These are phyloP conservation scores for Xestia rhomboidea DNA, from an alignment of 2,888 invertebrate genomes.

Conservation along the genomic window DNA sequence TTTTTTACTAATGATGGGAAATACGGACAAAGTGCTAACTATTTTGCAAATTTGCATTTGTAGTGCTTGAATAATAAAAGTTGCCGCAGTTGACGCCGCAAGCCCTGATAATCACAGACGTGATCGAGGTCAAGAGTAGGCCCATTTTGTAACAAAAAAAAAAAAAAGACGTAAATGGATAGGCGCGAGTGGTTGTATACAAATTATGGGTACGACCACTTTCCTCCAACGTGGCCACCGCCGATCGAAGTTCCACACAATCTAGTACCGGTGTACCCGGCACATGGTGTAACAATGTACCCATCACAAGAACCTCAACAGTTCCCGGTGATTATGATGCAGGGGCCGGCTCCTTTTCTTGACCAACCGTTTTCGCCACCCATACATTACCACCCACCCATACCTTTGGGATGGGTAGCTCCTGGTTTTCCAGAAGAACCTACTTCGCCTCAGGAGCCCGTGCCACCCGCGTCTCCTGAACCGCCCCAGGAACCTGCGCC, in stretches of 20 bases:
- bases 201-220: neutral
- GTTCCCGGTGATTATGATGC: neutral
- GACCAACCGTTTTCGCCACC: neutral
- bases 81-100: neutral
- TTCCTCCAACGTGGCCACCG: neutral
- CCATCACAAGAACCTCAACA: neutral
- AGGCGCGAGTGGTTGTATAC: neutral
- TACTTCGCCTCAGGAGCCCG: neutral
- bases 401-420: neutral
- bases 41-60: neutral
- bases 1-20: constrained; percentile 13
- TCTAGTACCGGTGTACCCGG: neutral
- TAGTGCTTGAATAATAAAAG: constrained; percentile 1
- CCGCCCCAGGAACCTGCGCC: neutral
- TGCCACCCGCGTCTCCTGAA: neutral
- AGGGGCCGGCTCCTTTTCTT: neutral
- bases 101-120: neutral
- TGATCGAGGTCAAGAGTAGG: no score
- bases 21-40: neutral
- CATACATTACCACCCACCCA: neutral
- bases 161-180: constrained; percentile 2
- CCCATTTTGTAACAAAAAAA: no score
- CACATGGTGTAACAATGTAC: neutral
- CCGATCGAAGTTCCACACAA: neutral
- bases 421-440: neutral